Base-by-base conservation (phyloP, 2,113 vertebrate species). In the Actinemys pallida region DNA sequence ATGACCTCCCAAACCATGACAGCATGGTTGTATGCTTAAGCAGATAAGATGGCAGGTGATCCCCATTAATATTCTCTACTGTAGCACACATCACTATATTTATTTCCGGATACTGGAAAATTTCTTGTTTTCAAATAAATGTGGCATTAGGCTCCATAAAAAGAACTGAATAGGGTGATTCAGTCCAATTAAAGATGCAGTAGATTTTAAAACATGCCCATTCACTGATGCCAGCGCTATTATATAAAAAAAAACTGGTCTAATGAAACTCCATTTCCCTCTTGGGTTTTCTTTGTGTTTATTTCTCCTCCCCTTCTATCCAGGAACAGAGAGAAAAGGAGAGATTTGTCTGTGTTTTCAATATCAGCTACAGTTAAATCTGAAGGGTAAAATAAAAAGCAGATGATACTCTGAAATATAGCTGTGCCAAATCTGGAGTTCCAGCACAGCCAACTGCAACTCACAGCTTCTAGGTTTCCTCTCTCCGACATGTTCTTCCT, bases 381-480 rank as follows among this genome's bases (percentile, higher is more conserved):
- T 81, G 49, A 35, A 65, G 11, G 76, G 2, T 47, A 19, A 87
- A 83, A 69, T 5, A 93, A 19, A 69, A 80, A 3, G 3, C 1
- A 9, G 39, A 9, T 2, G 22, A 1, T 2, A 3, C 31, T 25
- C 19, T 79, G 49, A 90, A 90, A 12, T 3, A 3, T 59, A 5
- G 2, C 0, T 86, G 62, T 78, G 1, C n/a, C 72, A 47, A 3
- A 85, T 87, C 76, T 31, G 17, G 59, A 65, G 50, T 9, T 84
- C 47, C 3, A 0, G 0, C 35, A 6, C 81, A 13, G 19, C 11
- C 86, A 83, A 83, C 0, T 1, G 20, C 10, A 91, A 22, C 52
- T 39, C 62, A 31, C 5, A 35, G 27, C 24, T 87, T 89, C 83
- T 81, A 56, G 6, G 8, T 16, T 88, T 29, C 35, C 88, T 86